These are phyloP conservation scores for Goniozus legneri DNA, from an alignment of 1,140 invertebrate species.

Conservation along the genomic window DNA sequence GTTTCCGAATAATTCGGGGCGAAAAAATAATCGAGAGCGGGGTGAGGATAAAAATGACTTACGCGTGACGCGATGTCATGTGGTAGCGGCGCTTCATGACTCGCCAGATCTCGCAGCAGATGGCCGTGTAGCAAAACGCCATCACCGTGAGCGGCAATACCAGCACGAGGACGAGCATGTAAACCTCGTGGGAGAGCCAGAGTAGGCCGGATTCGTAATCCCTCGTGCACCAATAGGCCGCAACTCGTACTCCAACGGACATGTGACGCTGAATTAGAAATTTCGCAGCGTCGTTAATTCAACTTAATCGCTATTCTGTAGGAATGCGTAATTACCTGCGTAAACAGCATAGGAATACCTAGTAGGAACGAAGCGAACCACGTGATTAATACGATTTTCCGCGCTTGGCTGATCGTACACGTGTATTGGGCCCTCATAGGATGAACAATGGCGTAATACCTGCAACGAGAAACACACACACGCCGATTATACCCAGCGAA, in stretches of 20 bases:
- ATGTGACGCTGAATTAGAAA: slow-evolving; percentile 53
- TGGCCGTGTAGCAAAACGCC: slow-evolving; percentile 64
- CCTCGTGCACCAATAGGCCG: slow-evolving; percentile 63
- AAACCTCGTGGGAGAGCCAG: slow-evolving; percentile 64
- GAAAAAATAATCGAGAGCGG: no score
- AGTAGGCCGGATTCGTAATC: slow-evolving; percentile 53
- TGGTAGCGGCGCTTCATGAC: slow-evolving; percentile 57
- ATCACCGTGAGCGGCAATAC: slow-evolving; percentile 63
- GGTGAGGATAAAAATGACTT: no score
- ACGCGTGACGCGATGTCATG: slow-evolving; percentile 58
- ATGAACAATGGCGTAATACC: slow-evolving; percentile 75
- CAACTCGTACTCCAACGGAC: slow-evolving; percentile 53
- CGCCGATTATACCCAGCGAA: no score
- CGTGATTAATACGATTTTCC: slow-evolving; percentile 61
- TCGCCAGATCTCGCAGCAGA: slow-evolving; percentile 66
- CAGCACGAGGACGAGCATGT: slow-evolving; percentile 65
- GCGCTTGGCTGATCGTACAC: slow-evolving; percentile 68
- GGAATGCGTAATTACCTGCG: slow-evolving; percentile 51
- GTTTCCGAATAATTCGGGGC: no score
- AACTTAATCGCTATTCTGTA: background rate
- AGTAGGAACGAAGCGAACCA: slow-evolving; percentile 63
- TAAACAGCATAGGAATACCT: slow-evolving; percentile 59
- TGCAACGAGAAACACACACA: no score
- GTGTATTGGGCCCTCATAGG: slow-evolving; percentile 72
- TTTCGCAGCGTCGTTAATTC: slow-evolving; percentile 1